Base-by-base conservation (phyloP, 2,797 vertebrate species). In the Oreochromis grahami region DNA sequence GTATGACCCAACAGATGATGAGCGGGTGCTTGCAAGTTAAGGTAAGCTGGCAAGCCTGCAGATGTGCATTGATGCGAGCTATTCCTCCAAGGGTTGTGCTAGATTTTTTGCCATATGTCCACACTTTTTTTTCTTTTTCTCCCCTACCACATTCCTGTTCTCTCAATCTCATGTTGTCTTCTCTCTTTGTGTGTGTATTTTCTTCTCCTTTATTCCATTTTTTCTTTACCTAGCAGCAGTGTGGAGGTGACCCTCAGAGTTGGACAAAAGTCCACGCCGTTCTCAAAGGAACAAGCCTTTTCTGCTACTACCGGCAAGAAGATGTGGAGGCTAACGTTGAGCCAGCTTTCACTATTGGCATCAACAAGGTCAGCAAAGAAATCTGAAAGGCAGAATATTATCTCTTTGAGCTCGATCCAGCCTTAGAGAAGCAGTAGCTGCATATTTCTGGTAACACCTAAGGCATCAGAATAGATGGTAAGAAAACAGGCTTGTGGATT, bases 1-100 rank as follows among this genome's bases (percentile, higher is more conserved):
- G 98, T 91, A 97, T 99, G 98, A 98, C 96, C 84, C 95, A 97
- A 53, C 96, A 97, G 84, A 95, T 97, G 95, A 97, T 97, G 87
- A 96, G 95, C 21, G 97, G 98, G 72, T 90, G 94, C 85, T 94
- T 99, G 86, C 97, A 95, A 94, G 97, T 98, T 51, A 98, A 98
- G 97, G 98, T 95, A 91, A 88, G 90, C 51, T 79, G 70, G 76
- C 38, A 78, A 15, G 11, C 84, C 80, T 84, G 29, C 74, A 24
- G 50, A 70, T 55, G 77, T 77, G 68, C 7, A 10, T 4, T 65
- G 14, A 51, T 26, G 24, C 8, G 5, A 52, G 13, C 17, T 45
- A 50, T 79, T 81, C 32, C 43, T 72, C 19, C 29, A 21, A 14
- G 24, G 38, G 3, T 53, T 80, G 77, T 21, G 29, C 38, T 55